Conservation (phyloP, 2,113 vertebrate species). For the Myiozetetes cayanensis region DNA sequence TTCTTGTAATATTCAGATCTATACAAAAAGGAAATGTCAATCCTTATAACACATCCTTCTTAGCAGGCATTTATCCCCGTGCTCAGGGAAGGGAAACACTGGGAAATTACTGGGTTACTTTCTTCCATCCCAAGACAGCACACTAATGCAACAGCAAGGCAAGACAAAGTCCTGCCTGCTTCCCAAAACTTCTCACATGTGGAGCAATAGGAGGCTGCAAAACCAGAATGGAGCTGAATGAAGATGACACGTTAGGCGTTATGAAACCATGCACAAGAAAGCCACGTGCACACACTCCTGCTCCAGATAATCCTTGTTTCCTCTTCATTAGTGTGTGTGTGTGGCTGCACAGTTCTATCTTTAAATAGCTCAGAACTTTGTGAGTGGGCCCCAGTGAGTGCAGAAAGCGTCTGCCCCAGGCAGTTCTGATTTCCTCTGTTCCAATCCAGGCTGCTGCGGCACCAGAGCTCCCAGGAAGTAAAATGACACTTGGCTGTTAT, state of each 20-base stretch:
- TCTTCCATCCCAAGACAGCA: background rate
- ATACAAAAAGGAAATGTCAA: background rate
- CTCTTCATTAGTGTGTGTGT: background rate
- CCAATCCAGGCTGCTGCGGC: background rate
- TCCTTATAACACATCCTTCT: background rate
- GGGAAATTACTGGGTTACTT: fast-evolving
- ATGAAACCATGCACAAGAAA: background rate
- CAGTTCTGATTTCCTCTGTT: background rate
- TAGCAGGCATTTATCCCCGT: background rate
- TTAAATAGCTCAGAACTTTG: background rate
- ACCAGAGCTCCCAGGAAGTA: background rate
- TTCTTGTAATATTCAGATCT: background rate
- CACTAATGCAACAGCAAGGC: background rate
- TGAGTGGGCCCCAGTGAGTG: background rate
- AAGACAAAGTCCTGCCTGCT: background rate
- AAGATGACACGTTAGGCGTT: background rate
- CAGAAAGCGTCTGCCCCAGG: background rate
- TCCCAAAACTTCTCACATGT: background rate
- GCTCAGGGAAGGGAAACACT: background rate
- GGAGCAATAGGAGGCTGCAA: background rate
- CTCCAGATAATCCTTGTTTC: background rate
- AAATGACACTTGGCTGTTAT: background rate
- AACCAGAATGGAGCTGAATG: background rate
- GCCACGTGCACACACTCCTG: background rate
- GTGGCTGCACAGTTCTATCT: background rate